Conservation (phyloP, 1,140 invertebrate species). For the Prorops nasuta region DNA sequence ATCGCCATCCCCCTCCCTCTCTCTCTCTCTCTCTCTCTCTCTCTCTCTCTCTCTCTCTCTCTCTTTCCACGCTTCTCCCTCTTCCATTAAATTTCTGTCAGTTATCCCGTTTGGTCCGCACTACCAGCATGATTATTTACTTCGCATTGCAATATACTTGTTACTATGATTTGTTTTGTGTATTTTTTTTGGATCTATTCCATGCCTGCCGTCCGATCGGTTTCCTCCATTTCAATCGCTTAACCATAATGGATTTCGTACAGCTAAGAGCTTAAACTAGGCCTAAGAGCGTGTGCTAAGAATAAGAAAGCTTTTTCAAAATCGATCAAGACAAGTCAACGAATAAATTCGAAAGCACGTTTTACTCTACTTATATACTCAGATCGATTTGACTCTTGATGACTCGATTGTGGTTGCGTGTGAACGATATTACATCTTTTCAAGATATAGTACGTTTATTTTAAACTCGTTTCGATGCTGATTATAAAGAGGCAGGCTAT, state of each 20-base stretch:
- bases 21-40: conserved; percentile 6
- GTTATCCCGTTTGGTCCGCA: conserved; percentile 51
- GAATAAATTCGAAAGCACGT: too few relatives aligned
- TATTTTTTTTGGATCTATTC: too few relatives aligned
- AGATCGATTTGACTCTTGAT: too few relatives aligned
- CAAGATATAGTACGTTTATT: too few relatives aligned
- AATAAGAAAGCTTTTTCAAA: too few relatives aligned
- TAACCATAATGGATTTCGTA: conserved; percentile 8
- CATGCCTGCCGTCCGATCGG: conserved; percentile 41
- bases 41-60: conserved; percentile 8
- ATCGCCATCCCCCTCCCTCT: not conserved
- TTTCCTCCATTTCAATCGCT: conserved; percentile 19
- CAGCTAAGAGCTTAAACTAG: not conserved
- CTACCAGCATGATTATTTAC: conserved; percentile 50
- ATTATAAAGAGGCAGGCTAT: too few relatives aligned
- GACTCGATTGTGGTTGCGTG: too few relatives aligned
- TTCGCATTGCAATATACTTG: conserved; percentile 43
- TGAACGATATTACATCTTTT: too few relatives aligned
- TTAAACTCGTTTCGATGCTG: too few relatives aligned
- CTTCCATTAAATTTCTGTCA: conserved; percentile 31
- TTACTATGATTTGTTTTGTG: conserved; percentile 38
- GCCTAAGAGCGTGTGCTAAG: too few relatives aligned
- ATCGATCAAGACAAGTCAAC: too few relatives aligned
- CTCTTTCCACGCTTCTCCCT: not conserved
- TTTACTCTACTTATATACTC: too few relatives aligned